phyloP scores from a whole-genome alignment of 37 sponge, comb jelly and placozoan species.

The Bolinopsis microptera region DNA sequence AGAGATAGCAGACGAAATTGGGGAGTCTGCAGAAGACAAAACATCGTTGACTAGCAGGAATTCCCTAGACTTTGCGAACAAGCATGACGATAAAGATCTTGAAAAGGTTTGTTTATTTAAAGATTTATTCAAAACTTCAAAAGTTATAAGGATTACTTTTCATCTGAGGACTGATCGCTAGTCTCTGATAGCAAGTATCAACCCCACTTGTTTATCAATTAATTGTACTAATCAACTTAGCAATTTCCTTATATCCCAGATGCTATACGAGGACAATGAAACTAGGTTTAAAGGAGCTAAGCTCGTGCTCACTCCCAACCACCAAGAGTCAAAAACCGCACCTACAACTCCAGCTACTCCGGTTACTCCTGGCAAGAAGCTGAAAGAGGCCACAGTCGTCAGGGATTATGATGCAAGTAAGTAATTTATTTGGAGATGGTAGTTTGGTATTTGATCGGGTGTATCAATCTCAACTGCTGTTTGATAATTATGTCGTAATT shows the following conservation, averaged over 20 bases:
- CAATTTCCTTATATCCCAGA: constrained; percentile 4
- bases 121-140: no score
- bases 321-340: not conserved
- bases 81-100: constrained; percentile 51
- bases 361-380: not conserved
- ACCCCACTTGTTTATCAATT: no score
- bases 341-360: not conserved
- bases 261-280: constrained; percentile 42
- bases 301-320: constrained; percentile 27
- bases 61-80: not conserved
- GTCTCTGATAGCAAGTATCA: no score
- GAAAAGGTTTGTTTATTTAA: not conserved
- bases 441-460: no score
- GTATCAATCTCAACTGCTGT: no score
- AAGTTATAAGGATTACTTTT: no score
- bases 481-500: not conserved
- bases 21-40: not conserved
- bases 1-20: not conserved
- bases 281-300: constrained; percentile 16
- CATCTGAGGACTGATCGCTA: no score
- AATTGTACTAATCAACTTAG: not conserved
- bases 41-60: not conserved
- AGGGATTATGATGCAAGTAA: constrained; percentile 12
- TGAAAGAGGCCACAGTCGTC: constrained; percentile 36
- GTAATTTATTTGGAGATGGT: no score